Conservation (phyloP, 2,797 vertebrate genomes). For the Neopelma chrysocephalum region DNA sequence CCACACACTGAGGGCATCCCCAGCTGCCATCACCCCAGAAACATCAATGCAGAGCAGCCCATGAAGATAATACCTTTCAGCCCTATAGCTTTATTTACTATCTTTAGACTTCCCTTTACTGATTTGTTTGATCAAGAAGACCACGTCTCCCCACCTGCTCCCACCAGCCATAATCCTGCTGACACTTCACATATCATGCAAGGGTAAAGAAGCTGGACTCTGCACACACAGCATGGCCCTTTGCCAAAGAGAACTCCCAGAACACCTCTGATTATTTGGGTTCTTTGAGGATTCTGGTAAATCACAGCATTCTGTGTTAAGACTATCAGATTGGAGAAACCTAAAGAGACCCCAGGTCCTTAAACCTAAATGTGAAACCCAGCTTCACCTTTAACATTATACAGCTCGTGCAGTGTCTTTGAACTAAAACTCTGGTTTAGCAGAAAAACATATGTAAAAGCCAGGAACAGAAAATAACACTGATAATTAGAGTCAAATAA, state of each 20-base stretch:
- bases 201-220: neutral
- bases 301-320: neutral
- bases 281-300: neutral
- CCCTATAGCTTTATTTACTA: neutral
- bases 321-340: neutral
- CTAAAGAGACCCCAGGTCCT: neutral
- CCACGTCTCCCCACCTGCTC: neutral
- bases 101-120: neutral
- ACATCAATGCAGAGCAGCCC: neutral
- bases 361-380: neutral
- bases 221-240: neutral
- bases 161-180: neutral
- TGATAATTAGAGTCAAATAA: neutral
- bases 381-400: neutral
- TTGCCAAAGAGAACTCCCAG: constrained; percentile 10
- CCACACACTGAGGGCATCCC: neutral
- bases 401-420: neutral
- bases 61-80: neutral
- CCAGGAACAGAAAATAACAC: neutral
- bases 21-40: neutral
- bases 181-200: neutral
- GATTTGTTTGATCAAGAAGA: neutral
- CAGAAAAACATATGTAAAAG: neutral
- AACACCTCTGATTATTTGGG: neutral
- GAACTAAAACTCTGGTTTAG: neutral